phyloP scores from a whole-genome alignment of 1,140 invertebrate species.

The Notospermus geniculatus region DNA sequence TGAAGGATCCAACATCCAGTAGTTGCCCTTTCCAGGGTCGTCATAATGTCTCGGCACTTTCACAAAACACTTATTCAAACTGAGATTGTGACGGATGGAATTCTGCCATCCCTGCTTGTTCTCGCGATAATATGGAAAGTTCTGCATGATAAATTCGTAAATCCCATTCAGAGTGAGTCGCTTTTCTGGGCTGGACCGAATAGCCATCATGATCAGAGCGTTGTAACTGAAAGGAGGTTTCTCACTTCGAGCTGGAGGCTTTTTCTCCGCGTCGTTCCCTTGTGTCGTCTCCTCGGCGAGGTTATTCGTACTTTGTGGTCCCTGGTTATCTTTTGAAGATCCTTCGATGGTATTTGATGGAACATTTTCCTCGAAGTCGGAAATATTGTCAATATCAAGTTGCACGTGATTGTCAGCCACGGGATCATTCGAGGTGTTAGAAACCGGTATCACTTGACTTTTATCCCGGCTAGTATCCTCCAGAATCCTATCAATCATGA shows the following conservation, averaged over 20 bases:
- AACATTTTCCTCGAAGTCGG: too few relatives aligned
- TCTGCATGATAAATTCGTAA: constrained; percentile 95
- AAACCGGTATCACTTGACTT: too few relatives aligned
- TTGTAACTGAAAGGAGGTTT: constrained; percentile 96
- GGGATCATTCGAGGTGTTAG: too few relatives aligned
- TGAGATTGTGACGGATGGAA: constrained; percentile 87
- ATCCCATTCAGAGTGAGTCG: constrained; percentile 91
- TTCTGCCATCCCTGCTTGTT: constrained; percentile 87
- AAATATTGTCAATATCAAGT: too few relatives aligned
- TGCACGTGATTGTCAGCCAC: too few relatives aligned
- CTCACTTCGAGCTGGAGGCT: not conserved
- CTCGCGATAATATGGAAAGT: constrained; percentile 78
- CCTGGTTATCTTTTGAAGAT: too few relatives aligned
- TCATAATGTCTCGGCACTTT: constrained; percentile 91
- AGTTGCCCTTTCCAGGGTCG: constrained; percentile 90
- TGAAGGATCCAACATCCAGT: constrained; percentile 71
- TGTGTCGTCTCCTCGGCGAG: too few relatives aligned
- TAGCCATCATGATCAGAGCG: constrained; percentile 97
- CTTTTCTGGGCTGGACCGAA: constrained; percentile 84
- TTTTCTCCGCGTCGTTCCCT: not conserved
- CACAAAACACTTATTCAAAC: constrained; percentile 91
- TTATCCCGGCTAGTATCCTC: too few relatives aligned
- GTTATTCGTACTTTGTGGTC: too few relatives aligned
- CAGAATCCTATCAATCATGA: too few relatives aligned
- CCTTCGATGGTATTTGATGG: too few relatives aligned